Conservation (phyloP, 2,113 vertebrate species). For the Prochilodus magdalenae region DNA sequence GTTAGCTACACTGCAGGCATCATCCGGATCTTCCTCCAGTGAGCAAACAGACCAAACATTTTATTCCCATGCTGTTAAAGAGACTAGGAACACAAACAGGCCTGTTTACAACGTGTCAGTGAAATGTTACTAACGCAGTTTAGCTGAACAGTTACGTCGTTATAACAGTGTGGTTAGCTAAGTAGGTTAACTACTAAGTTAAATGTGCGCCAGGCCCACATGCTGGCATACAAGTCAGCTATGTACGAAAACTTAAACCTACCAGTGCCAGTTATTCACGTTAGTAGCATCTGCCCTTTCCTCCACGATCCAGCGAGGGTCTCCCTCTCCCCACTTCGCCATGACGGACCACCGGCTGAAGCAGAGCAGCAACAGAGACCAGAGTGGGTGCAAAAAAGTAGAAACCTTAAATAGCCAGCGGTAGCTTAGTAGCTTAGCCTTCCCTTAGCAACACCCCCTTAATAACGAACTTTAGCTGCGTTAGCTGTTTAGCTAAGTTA, state of each 20-base stretch:
- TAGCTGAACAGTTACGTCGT: not conserved
- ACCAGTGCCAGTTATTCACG: slow-evolving; percentile 92
- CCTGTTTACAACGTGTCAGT: not conserved
- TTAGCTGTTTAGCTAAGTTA: too few relatives aligned
- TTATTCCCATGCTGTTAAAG: too few relatives aligned
- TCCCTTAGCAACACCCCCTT: not conserved
- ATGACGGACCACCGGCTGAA: slow-evolving; percentile 57
- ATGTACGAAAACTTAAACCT: slow-evolving; percentile 48
- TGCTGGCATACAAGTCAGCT: too few relatives aligned
- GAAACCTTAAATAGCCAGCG: not conserved
- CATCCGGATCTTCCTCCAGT: too few relatives aligned
- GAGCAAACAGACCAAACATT: too few relatives aligned
- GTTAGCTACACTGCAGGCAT: too few relatives aligned
- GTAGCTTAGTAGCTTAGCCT: not conserved
- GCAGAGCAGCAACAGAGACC: not conserved
- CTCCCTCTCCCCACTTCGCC: slow-evolving; percentile 89
- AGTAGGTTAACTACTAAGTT: too few relatives aligned
- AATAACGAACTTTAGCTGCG: too few relatives aligned
- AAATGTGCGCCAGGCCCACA: too few relatives aligned
- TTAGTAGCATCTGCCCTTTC: slow-evolving; percentile 87
- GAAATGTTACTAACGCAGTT: not conserved
- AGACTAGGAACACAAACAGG: not conserved
- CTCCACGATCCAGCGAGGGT: slow-evolving; percentile 90
- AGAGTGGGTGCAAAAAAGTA: not conserved
- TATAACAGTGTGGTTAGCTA: not conserved